phyloP scores from a whole-genome alignment of 2,797 vertebrate genomes.

The Leucoraja ocellata region DNA sequence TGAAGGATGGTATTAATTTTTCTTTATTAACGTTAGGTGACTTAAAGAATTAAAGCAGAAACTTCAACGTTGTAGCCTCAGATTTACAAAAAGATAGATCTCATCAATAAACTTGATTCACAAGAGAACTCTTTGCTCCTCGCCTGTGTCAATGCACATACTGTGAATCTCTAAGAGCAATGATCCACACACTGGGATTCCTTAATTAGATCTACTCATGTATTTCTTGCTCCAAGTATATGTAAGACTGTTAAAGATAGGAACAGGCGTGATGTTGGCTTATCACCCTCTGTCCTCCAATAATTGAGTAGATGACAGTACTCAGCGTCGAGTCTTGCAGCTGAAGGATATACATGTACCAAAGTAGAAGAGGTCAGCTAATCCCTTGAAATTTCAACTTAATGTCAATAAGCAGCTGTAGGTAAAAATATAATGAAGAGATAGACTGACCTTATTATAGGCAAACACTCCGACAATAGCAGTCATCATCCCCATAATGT shows the following conservation, averaged over 20 bases:
- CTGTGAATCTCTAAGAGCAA: too few relatives aligned
- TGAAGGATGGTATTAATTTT: neutral
- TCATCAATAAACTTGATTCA: neutral
- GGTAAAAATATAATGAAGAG: neutral
- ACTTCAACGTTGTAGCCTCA: neutral
- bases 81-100: neutral
- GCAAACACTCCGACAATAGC: constrained; percentile 92
- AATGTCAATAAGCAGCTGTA: neutral
- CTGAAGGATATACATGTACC: neutral
- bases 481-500: constrained; percentile 91
- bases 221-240: neutral
- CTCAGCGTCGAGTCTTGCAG: neutral
- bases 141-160: too few relatives aligned
- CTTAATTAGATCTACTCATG: neutral
- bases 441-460: constrained; percentile 82
- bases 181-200: neutral
- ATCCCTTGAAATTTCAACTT: neutral
- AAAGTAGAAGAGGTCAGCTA: neutral
- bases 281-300: neutral
- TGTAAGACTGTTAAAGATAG: too few relatives aligned
- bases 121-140: neutral
- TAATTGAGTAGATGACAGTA: neutral
- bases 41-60: neutral
- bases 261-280: neutral
- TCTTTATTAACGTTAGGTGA: too few relatives aligned